phyloP scores from a whole-genome alignment of 2,888 invertebrate species.

The Amitus sp. region DNA sequence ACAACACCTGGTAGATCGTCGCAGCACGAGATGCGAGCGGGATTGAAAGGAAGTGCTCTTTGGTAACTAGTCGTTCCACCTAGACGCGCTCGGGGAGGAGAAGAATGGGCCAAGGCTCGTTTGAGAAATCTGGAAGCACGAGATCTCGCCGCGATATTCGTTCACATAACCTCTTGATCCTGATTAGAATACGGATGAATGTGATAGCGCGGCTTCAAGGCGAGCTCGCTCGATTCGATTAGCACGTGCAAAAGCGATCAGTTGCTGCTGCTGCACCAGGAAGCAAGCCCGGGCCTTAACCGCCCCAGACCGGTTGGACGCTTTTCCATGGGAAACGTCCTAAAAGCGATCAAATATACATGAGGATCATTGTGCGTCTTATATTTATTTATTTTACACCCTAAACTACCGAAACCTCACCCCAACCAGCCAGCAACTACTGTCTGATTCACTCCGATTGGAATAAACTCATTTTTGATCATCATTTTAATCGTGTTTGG shows the following conservation, averaged over 20 bases:
- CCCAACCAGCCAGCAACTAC: too few species aligned
- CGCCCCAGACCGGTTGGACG: slow-evolving; percentile 48
- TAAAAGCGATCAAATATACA: slow-evolving; percentile 9
- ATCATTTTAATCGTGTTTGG: too few species aligned
- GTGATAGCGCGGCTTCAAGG: slow-evolving; percentile 31
- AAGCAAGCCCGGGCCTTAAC: slow-evolving; percentile 25
- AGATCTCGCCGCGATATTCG: slow-evolving; percentile 51
- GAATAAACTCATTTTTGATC: too few species aligned
- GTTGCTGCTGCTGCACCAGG: slow-evolving; percentile 24
- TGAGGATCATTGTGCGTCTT: slow-evolving; percentile 3
- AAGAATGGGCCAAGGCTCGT: slow-evolving; percentile 35
- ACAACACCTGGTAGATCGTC: slow-evolving; percentile 54
- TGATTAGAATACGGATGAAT: slow-evolving; percentile 62
- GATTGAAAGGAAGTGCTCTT: slow-evolving; percentile 56
- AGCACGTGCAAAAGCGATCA: slow-evolving; percentile 39
- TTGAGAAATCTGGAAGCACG: slow-evolving; percentile 50
- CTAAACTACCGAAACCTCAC: too few species aligned
- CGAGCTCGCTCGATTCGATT: slow-evolving; percentile 26
- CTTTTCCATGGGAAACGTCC: slow-evolving; percentile 59
- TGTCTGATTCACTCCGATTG: too few species aligned
- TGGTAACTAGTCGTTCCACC: slow-evolving; percentile 51
- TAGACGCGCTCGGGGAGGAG: slow-evolving; percentile 23
- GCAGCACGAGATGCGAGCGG: slow-evolving; percentile 40
- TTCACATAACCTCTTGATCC: slow-evolving; percentile 66
- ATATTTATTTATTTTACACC: background rate